Base-by-base conservation (phyloP, 2,888 invertebrate species). In the Lithodes maja region DNA sequence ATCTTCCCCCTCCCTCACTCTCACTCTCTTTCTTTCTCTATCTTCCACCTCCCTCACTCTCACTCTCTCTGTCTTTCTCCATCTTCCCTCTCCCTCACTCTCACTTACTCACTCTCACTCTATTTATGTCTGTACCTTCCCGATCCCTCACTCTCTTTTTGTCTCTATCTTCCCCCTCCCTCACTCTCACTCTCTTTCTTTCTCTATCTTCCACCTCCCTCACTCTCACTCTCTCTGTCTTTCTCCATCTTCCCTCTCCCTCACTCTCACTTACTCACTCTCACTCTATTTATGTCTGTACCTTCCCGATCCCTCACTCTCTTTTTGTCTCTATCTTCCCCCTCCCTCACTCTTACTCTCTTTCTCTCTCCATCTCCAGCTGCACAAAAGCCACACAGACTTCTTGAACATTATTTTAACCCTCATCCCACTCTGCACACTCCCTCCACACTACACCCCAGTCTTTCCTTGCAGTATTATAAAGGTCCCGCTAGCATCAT, bases 11-110 rank as follows among this genome's bases (percentile, higher is more conserved):
- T 77, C 3, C 77, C 77, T 77, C 3, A 49, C 49, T 52, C 3
- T 77, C 15, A 2, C 7, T 7, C 52, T 9, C 2, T 79, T 77
- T 85, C 77, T 54, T 61, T 54, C 77, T 84, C 84, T 74, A 33
- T 74, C 83, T 83, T 49, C 7, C 33, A n/a, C 33, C 74, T 74
- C 74, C 33, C 74, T 74, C 74, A n/a, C n/a, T n/a, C n/a, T n/a
- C n/a, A 17, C 17, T 77, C 17, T 3, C 33, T 9, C 5, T 77
- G 49, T 2, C 49, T 33, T 7, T 12, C 9, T 2, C 49, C 17
- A 77, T 3, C 33, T 33, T 77, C 33, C 7, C 77, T 77, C 50
- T 50, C 33, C 50, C 33, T 7, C 77, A 49, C 33, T 52, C 15
- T 15, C 53, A 9, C n/a, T 78, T 52, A n/a, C 78, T 78, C 77